phyloP scores from a whole-genome alignment of 2,797 vertebrate species.

The Acrossocheilus wenchowensis region DNA sequence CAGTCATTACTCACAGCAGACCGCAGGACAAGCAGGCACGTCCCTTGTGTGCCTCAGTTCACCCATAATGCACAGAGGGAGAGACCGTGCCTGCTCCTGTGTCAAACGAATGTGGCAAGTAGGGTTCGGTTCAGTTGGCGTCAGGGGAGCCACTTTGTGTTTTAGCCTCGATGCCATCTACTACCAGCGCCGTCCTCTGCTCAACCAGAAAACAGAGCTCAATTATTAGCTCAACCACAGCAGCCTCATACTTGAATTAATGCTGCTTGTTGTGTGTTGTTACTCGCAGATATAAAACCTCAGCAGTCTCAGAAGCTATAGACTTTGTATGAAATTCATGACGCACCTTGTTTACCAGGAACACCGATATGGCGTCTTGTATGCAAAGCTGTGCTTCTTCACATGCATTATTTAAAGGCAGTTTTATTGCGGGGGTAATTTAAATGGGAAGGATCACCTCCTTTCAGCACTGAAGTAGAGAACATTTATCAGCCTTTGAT shows the following conservation, averaged over 20 bases:
- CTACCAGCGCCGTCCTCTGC: neutral
- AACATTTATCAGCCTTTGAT: conserved; percentile 46
- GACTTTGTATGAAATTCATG: conserved; percentile 11
- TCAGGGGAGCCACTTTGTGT: conserved; percentile 56
- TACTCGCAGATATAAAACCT: conserved; percentile 1
- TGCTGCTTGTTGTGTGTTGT: neutral
- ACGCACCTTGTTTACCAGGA: conserved; percentile 29
- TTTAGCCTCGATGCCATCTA: conserved; percentile 37
- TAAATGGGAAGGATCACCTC: conserved; percentile 27
- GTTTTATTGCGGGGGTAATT: conserved; percentile 10
- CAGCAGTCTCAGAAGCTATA: neutral
- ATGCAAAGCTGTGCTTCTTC: neutral
- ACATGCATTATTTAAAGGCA: conserved; percentile 15
- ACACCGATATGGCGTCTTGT: neutral
- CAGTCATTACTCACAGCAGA: conserved; percentile 63
- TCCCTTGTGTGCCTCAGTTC: conserved; percentile 58
- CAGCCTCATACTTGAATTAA: neutral
- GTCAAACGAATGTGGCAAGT: conserved; percentile 47
- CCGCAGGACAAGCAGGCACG: conserved; percentile 38
- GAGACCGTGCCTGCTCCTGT: conserved; percentile 34
- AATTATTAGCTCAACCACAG: neutral
- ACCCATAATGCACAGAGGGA: conserved; percentile 56
- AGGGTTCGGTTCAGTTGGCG: conserved; percentile 28
- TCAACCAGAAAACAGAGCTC: neutral
- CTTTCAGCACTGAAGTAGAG: conserved; percentile 29